phyloP scores from a whole-genome alignment of 2,888 invertebrate species.

The Dioctria linearis region DNA sequence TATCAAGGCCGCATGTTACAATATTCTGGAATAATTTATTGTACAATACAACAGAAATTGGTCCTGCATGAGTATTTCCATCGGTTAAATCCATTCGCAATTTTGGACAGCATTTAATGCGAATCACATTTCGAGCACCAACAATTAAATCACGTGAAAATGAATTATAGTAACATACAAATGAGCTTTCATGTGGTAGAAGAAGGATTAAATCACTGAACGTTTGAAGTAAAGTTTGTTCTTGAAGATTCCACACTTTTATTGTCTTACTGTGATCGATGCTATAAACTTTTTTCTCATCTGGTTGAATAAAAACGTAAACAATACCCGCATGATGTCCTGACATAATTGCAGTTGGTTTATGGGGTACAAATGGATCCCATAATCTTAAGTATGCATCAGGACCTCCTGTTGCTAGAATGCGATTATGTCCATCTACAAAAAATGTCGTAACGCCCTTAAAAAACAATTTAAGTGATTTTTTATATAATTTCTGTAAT shows the following conservation, averaged over 20 bases:
- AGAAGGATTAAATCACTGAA: slow-evolving; percentile 77
- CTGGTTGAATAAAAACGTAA: slow-evolving; percentile 78
- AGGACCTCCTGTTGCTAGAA: slow-evolving; percentile 81
- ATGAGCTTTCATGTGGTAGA: slow-evolving; percentile 75
- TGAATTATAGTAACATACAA: slow-evolving; percentile 78
- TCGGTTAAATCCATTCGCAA: slow-evolving; percentile 80
- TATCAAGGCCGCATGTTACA: slow-evolving; percentile 84
- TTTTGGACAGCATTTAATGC: slow-evolving; percentile 77
- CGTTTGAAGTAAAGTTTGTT: slow-evolving; percentile 78
- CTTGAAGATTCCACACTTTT: slow-evolving; percentile 83
- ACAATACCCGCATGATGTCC: slow-evolving; percentile 83
- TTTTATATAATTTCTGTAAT: background rate
- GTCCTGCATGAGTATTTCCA: slow-evolving; percentile 80
- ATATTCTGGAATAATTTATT: slow-evolving; percentile 83
- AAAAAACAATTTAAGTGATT: slow-evolving; percentile 7
- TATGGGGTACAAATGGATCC: slow-evolving; percentile 84
- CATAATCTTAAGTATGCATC: slow-evolving; percentile 84
- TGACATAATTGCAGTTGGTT: slow-evolving; percentile 76
- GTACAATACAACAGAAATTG: slow-evolving; percentile 82
- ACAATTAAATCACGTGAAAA: slow-evolving; percentile 78
- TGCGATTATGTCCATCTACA: slow-evolving; percentile 74
- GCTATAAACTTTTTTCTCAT: slow-evolving; percentile 79
- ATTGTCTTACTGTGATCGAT: slow-evolving; percentile 80
- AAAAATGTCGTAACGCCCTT: slow-evolving; percentile 78
- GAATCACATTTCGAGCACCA: slow-evolving; percentile 77